Evolutionary conservation across 2,888 invertebrate species (phyloP).

Genomic region (Corbicula japonica): DNA sequence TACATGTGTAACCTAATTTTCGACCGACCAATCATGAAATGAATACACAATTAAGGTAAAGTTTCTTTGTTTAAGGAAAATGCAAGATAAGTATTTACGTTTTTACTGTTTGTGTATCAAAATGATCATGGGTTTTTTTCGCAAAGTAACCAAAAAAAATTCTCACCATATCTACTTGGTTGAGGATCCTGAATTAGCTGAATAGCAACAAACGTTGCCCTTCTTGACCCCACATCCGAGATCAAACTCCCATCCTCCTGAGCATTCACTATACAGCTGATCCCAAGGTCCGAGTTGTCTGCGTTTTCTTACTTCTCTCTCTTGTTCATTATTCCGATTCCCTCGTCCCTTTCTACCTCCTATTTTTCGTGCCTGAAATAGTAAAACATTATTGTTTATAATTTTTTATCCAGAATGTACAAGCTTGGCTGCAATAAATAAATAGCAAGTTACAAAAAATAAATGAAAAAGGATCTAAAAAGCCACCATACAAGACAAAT

Average conservation of each 20-base stretch:
- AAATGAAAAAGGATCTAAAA: background rate
- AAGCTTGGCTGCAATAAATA: background rate
- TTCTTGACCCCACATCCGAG: constrained; percentile 43
- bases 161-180: constrained; percentile 20
- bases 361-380: constrained; percentile 10
- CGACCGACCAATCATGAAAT: no score
- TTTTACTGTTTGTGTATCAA: no score
- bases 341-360: constrained; percentile 9
- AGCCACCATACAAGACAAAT: background rate
- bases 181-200: constrained; percentile 18
- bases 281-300: constrained; percentile 36
- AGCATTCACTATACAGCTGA: constrained; percentile 51
- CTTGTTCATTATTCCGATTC: constrained; percentile 12
- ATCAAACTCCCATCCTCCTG: constrained; percentile 61
- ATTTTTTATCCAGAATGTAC: background rate
- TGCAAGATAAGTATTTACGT: no score
- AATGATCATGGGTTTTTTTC: no score
- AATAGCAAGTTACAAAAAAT: background rate
- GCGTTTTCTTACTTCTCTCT: constrained; percentile 32
- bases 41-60: no score
- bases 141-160: no score
- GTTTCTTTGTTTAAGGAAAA: no score
- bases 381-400: background rate
- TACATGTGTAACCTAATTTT: no score
- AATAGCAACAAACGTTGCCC: constrained; percentile 52